Evolutionary conservation across 2,888 invertebrate species (phyloP), one percentile per base, ranked within the genome.

Genomic region (Hesperia comma): DNA sequence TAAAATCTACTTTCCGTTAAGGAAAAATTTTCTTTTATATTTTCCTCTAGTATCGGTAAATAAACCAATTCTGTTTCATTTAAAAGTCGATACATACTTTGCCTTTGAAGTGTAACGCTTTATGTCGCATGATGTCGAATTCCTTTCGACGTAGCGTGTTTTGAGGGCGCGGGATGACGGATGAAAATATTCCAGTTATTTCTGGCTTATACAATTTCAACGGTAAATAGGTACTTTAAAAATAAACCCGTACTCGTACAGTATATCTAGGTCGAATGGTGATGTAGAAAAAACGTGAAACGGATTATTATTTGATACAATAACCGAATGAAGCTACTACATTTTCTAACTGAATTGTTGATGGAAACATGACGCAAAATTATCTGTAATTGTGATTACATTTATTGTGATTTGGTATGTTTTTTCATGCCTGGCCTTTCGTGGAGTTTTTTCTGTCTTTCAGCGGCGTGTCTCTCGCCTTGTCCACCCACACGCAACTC

Each of bases 401-500:
- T 26, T 26, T 26, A 26, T 26, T 26, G 26, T 26, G 8, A 46
- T 46, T 46, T 17, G 21, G 21, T 12, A 12, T 14, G 1, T 51
- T 51, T 51, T 51, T 19, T 21, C 14, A 51, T n/a, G 58, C 14
- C 49, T 19, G 6, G 57, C 12, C 15, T 15, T 12, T 46, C n/a
- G 3, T 43, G 12, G 37, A 8, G 37, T 37, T 37, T 37, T 14
- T 41, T 57, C 8, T 26, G n/a, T 14, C 15, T 68, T 63, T 71
- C 68, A 75, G 71, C 71, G 33, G 75, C 75, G 75, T 72, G 73
- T 58, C 51, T 26, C 58, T 37, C 70, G 78, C 37, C 49, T 37
- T 15, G 74, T 72, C 77, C 83, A 77, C 86, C 87, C 84, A 87
- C 87, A 71, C 77, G 75, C 76, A 75, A 70, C 75, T 81, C 82